phyloP scores from a whole-genome alignment of 2,113 vertebrate genomes.

The Leiothrix lutea region DNA sequence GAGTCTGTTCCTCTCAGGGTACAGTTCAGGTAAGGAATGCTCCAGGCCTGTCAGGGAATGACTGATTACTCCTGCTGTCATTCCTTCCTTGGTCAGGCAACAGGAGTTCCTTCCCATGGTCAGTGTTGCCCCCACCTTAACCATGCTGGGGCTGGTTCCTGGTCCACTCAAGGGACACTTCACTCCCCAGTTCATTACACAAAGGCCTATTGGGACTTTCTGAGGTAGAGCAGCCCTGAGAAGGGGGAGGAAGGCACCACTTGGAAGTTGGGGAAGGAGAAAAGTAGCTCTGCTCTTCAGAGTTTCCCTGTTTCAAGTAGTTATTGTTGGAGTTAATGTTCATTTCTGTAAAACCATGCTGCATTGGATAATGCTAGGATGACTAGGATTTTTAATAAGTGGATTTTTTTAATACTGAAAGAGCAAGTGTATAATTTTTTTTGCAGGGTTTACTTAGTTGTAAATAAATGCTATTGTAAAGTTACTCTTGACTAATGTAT shows the following conservation, averaged over 20 bases:
- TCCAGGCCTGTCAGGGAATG: background rate
- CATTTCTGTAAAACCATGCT: background rate
- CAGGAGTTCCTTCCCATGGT: background rate
- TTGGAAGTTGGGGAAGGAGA: background rate
- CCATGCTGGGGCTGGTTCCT: background rate
- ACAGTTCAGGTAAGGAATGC: background rate
- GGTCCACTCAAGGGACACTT: background rate
- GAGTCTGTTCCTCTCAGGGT: background rate
- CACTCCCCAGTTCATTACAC: background rate
- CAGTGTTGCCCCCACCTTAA: accelerated
- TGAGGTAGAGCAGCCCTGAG: background rate
- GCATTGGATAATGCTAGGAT: background rate
- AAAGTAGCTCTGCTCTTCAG: background rate
- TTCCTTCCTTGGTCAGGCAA: background rate
- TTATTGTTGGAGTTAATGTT: background rate
- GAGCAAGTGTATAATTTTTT: background rate
- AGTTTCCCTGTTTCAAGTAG: background rate
- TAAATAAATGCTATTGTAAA: background rate
- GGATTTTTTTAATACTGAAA: accelerated
- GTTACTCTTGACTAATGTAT: background rate
- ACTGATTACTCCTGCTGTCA: background rate
- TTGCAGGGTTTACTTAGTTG: background rate
- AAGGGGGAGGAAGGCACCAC: background rate
- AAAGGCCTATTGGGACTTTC: background rate
- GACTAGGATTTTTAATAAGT: background rate